Base-by-base conservation (phyloP, 2,113 vertebrate genomes). In the Pseudorasbora parva region DNA sequence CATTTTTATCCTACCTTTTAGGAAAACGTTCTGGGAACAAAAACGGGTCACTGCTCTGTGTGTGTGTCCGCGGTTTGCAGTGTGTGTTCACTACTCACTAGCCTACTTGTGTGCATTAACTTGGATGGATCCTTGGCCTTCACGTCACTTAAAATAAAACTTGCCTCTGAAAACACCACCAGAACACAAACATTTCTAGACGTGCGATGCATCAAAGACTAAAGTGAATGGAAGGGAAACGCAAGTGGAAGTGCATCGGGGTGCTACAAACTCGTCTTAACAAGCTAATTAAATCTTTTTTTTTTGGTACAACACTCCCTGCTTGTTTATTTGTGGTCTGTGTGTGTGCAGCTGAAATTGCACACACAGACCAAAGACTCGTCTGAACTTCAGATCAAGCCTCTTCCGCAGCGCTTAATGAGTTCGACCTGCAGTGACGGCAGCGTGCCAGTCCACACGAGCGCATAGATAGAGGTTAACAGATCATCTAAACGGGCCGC, bases 351-450 rank as follows among this genome's bases (percentile, higher is more conserved):
- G 83, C 76, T 19, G 88, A 92, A 92, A 93, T 91, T 89, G 8
- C 14, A 64, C 56, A n/a, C 54, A 92, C 89, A 85, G 85, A 91
- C 88, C 90, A 88, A 90, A 92, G 91, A 90, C 91, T 90, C 79
- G 91, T 88, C 90, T 93, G 90, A 93, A 93, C 91, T 92, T 92
- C 89, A 88, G 90, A 92, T 91, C 90, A 91, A 90, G 92, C 91
- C 33, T 69, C 9, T 69, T 33, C 62, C 8, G 8, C 89, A 5
- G 84, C 81, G 76, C 73, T 74, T 78, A 54, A 75, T 85, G 79
- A 89, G 25, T 80, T 89, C 8, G 6, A 41, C 51, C 25, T 23
- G 0, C 6, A 2, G 43, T 74, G 45, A 30, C 6, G n/a, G 27
- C 1, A 66, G 17, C 17, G 6, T 0, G 17, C 17, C 51, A 17